Base-by-base conservation (phyloP, 1,140 invertebrate genomes). In the Zaprionus ornatus region DNA sequence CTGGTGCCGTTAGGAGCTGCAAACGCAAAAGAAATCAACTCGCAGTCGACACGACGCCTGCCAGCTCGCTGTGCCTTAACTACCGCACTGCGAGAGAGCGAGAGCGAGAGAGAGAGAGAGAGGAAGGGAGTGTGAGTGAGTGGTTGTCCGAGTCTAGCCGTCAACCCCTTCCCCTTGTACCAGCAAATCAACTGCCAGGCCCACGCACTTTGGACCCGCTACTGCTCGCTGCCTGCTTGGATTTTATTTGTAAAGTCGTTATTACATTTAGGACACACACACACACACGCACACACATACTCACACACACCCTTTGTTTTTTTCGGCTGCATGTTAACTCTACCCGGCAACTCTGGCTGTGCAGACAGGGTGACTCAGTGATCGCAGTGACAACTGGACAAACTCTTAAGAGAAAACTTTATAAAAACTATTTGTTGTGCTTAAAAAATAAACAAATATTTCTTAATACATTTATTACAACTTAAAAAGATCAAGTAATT, bases 11-110 rank as follows among this genome's bases (percentile, higher is more conserved):
- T 45, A 45, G 40, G 40, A 17, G 40, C 40, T 45, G 80, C 60
- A 64, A 84, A 70, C 81, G 74, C 74, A 88, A 88, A 90, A 88
- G 81, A 88, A 88, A 88, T 88, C 84, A 88, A 90, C 84, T 88
- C 71, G 62, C 57, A 63, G 82, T 64, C 74, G 64, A 76, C 56
- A 59, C 65, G 68, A 86, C 59, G 80, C 65, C 70, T 77, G 64
- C 50, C 63, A 63, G 61, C 80, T 77, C 79, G 57, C 50, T 74
- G 57, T 74, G 82, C 77, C 21, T 78, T 84, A 88, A 88, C 83
- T 88, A 79, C 77, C 73, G 80, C 63, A 82, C 70, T 42, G 35
- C 50, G 56, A 17, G 29, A 57, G 61, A 54, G 59, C n/a, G 29
- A 17, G 54, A 42, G 48, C n/a, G 54, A 23, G 48, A 21, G 55